phyloP scores from a whole-genome alignment of 1,140 invertebrate genomes.

The Drosophila chauvacae region DNA sequence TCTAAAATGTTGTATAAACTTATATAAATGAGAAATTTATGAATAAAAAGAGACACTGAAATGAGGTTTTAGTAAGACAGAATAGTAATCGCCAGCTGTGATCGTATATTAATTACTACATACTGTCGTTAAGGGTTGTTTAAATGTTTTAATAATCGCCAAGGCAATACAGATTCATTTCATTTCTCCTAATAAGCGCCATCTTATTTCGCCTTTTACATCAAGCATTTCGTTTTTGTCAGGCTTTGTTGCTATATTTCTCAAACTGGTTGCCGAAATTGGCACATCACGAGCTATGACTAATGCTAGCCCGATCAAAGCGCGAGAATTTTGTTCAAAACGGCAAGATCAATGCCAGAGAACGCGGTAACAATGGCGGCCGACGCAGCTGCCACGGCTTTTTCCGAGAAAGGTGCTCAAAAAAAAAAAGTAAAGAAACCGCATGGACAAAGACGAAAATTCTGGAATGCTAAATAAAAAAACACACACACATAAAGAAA shows the following conservation, averaged over 20 bases:
- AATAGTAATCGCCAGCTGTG: not conserved
- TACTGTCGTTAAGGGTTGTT: conserved; percentile 9
- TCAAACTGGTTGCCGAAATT: conserved; percentile 58
- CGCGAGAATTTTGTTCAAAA: conserved; percentile 15
- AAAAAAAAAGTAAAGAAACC: conserved; percentile 40
- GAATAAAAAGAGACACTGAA: not conserved
- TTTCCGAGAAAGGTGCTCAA: conserved; percentile 36
- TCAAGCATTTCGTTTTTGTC: conserved; percentile 14
- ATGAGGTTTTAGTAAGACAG: not conserved
- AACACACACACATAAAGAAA: conserved; percentile 18
- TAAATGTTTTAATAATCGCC: not conserved
- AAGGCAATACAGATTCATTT: conserved; percentile 12
- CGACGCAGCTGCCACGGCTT: conserved; percentile 49
- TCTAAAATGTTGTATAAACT: conserved; percentile 4
- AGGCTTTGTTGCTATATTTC: conserved; percentile 28
- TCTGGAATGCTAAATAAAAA: conserved; percentile 60
- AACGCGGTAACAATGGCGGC: conserved; percentile 48
- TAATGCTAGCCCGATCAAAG: conserved; percentile 35
- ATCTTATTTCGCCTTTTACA: conserved; percentile 39
- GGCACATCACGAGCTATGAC: conserved; percentile 52
- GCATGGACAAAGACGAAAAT: conserved; percentile 69
- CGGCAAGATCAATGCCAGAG: conserved; percentile 37
- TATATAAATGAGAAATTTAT: conserved; percentile 1
- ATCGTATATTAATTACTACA: not conserved
- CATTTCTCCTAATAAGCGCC: conserved; percentile 16